These are phyloP conservation scores for Parus major DNA, from an alignment of 2,113 vertebrate species.

Conservation along the genomic window DNA sequence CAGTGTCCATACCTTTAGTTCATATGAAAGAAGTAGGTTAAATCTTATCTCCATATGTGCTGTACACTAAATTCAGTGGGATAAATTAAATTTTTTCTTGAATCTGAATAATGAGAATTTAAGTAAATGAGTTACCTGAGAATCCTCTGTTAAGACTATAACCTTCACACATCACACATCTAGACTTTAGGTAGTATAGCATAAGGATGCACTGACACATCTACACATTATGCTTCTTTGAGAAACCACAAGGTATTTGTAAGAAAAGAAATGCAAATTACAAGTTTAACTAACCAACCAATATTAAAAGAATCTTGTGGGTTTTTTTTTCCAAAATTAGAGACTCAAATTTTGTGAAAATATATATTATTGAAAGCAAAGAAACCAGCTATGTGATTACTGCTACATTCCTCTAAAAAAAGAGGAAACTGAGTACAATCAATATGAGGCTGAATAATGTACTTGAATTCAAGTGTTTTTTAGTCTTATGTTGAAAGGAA, in stretches of 20 bases:
- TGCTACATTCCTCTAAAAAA: neutral
- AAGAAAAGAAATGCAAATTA: neutral
- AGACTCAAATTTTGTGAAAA: neutral
- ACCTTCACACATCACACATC: neutral
- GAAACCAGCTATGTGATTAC: neutral
- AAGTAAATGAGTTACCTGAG: neutral
- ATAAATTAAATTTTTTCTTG: neutral
- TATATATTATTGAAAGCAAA: neutral
- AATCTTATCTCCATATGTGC: neutral
- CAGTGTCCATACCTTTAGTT: neutral
- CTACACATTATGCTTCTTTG: neutral
- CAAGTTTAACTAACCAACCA: neutral
- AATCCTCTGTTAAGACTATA: neutral
- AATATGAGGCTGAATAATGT: neutral
- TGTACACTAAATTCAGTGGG: neutral
- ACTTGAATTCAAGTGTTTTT: neutral
- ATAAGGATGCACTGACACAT: neutral
- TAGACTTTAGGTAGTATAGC: neutral
- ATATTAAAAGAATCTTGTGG: rapidly evolving
- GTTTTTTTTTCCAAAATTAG: neutral
- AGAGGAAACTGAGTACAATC: neutral
- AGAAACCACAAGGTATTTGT: neutral
- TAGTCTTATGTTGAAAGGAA: neutral
- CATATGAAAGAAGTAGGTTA: neutral
- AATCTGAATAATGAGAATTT: neutral